Conservation (phyloP, 2,113 vertebrate species). For the Pangasianodon gigas region DNA sequence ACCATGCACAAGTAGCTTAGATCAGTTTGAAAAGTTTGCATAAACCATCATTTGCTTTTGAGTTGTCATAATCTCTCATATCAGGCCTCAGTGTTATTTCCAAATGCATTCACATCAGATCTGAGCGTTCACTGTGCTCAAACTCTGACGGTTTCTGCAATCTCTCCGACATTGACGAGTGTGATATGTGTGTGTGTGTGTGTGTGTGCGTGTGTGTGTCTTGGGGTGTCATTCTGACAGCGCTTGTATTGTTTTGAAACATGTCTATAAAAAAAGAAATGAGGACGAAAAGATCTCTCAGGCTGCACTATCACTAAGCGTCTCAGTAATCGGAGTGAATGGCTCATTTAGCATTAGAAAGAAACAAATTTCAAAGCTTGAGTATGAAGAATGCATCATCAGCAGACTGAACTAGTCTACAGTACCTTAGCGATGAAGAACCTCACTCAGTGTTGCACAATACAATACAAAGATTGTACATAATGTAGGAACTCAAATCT, state of each 20-base stretch:
- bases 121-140: not conserved
- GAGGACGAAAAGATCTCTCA: not conserved
- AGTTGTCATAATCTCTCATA: not conserved
- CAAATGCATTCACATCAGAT: constrained; percentile 40
- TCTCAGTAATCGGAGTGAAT: constrained; percentile 46
- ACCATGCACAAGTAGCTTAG: not conserved
- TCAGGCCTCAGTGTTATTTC: not conserved
- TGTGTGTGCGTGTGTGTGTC: not conserved
- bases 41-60: constrained; percentile 19
- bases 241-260: constrained; percentile 19
- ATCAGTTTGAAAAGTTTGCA: constrained; percentile 8
- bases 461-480: not conserved
- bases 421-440: not conserved
- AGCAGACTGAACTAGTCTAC: not conserved
- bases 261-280: not conserved
- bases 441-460: not conserved
- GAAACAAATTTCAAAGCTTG: constrained; percentile 39
- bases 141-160: constrained; percentile 9
- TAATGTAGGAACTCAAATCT: not conserved
- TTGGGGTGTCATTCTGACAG: constrained; percentile 36
- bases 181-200: not conserved
- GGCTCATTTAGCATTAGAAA: constrained; percentile 43
- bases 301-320: constrained; percentile 15
- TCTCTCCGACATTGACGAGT: constrained; percentile 13
- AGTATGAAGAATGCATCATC: constrained; percentile 30